Evolutionary conservation across 1,140 invertebrate species (phyloP), one percentile per base, ranked within the genome.

Genomic region (Drosophila tristis): DNA sequence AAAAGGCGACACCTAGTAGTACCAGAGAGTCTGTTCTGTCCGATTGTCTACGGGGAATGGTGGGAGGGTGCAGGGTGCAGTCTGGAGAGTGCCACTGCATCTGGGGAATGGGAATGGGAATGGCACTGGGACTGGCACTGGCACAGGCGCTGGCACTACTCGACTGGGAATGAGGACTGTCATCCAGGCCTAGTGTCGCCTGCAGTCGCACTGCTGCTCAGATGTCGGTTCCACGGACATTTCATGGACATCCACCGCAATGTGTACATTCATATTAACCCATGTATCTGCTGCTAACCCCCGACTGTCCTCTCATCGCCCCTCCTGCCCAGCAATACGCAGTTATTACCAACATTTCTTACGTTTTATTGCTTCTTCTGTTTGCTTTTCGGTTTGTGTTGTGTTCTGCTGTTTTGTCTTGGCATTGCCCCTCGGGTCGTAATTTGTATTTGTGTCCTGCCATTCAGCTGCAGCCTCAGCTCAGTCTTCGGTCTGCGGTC

Each of bases 1-100:
- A 77, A 77, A 77, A 77, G 63, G 73, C 74, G 73, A 77, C 74
- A 77, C 74, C 73, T 77, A 77, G 73, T 56, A 55, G 71, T 74
- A 57, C 70, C 71, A 58, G 70, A 74, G 73, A 74, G 72, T 74
- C 71, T 54, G 42, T 15, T 57, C 45, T 29, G 72, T 75, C 50
- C 72, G 72, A 49, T 59, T 56, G 73, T 68, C 63, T 66, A 48
- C 43, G 50, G 26, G 61, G 29, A 11, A 49, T 13, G 44, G 13
- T 35, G 35, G 60, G 64, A 45, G 64, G 39, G 65, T 65, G 31
- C 25, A 43, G 64, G 64, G 44, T 35, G 31, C 31, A 35, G 9
- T 2, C 31, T 35, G 31, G 54, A 16, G 42, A 56, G 35, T 58
- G 11, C 57, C 29, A 35, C 11, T 45, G 43, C 44, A 44, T 29